Evolutionary conservation across 2,888 invertebrate genomes (phyloP).

Genomic region (Therioaphis trifolii): DNA sequence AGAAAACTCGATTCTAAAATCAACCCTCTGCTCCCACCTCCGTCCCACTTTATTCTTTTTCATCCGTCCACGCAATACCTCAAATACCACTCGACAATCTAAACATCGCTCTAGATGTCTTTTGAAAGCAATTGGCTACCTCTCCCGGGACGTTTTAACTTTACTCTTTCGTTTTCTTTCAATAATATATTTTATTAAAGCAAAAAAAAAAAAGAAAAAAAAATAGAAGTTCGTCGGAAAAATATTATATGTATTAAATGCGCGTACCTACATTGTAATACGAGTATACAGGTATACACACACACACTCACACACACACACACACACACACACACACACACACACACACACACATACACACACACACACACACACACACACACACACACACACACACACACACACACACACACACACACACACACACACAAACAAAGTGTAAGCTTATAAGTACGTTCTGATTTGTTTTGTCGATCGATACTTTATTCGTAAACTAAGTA

Average conservation of each 20-base stretch:
- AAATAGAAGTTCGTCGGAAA: too few species aligned
- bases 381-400: too few species aligned
- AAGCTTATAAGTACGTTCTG: neutral
- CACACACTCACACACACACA: too few species aligned
- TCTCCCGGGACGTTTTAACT: conserved; percentile 42
- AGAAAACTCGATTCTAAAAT: conserved; percentile 58
- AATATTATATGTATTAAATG: neutral
- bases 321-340: too few species aligned
- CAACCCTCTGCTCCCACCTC: neutral
- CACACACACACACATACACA: too few species aligned
- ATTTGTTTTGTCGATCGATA: conserved; percentile 10
- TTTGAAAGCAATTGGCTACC: conserved; percentile 53
- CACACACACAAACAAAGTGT: conserved; percentile 10
- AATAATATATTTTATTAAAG: conserved; percentile 37
- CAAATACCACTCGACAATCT: conserved; percentile 56
- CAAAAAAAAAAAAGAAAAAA: conserved; percentile 24
- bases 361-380: too few species aligned
- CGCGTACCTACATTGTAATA: too few species aligned
- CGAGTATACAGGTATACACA: too few species aligned
- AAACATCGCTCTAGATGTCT: conserved; percentile 35
- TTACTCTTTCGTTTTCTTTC: conserved; percentile 43
- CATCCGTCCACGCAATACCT: conserved; percentile 44
- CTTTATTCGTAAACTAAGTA: too few species aligned
- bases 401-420: too few species aligned
- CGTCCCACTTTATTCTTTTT: conserved; percentile 27